A percentile compares a stretch with the other conserved stretches of the same genome.
phyloP scores from a whole-genome alignment of 2,888 invertebrate genomes.

The Sphinx pinastri region DNA sequence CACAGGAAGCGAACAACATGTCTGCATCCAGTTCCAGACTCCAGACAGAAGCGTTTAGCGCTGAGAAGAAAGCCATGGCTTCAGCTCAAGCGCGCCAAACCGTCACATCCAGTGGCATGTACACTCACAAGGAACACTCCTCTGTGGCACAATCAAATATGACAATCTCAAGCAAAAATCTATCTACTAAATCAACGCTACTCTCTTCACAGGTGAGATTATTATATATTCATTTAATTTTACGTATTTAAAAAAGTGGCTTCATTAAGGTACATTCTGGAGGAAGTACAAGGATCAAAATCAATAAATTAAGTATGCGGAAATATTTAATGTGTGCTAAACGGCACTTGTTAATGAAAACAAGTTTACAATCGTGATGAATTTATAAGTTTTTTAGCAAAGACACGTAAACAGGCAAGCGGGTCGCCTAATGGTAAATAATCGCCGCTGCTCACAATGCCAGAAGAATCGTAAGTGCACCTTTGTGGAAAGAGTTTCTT shows the following conservation, averaged over 20 bases:
- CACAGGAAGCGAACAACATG: slow-evolving; percentile 93
- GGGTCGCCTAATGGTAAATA: too few relatives aligned
- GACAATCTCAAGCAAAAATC: slow-evolving; percentile 90
- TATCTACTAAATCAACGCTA: slow-evolving; percentile 86
- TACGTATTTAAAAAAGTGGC: background rate
- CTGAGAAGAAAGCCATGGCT: slow-evolving; percentile 90
- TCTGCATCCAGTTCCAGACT: slow-evolving; percentile 93
- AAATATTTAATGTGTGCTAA: slow-evolving; percentile 7
- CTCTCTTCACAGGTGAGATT: slow-evolving; percentile 79
- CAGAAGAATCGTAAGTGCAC: too few relatives aligned
- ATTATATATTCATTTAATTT: background rate
- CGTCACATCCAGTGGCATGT: slow-evolving; percentile 90
- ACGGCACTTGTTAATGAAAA: slow-evolving; percentile 28
- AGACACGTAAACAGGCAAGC: too few relatives aligned
- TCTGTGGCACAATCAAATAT: slow-evolving; percentile 92
- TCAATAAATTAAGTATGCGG: background rate
- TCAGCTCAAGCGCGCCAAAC: slow-evolving; percentile 91
- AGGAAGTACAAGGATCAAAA: background rate
- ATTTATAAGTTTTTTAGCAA: too few relatives aligned
- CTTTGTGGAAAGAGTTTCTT: too few relatives aligned
- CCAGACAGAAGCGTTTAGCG: slow-evolving; percentile 93
- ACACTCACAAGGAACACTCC: slow-evolving; percentile 87
- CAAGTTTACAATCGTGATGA: slow-evolving; percentile 12
- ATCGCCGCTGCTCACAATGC: too few relatives aligned
- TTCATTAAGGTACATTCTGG: background rate